Percentiles rank a stretch among this genome's conserved stretches.
Conservation (phyloP, 2,888 invertebrate genomes). For the Ornithoptera priamus region DNA sequence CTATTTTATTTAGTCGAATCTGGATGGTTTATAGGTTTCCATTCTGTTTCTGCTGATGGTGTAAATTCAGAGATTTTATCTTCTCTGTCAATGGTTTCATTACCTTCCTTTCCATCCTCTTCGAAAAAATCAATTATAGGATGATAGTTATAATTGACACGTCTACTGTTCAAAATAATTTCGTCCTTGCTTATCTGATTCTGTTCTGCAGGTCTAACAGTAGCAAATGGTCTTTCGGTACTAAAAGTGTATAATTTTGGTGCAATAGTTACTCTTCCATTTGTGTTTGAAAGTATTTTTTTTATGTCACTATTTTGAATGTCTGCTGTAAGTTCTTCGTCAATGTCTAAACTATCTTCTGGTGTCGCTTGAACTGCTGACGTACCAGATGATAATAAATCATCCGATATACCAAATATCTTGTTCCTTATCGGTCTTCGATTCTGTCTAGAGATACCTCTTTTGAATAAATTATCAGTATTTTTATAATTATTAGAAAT, state of each 20-base stretch:
- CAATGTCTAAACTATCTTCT: conserved; percentile 49
- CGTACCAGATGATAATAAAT: conserved; percentile 67
- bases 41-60: conserved; percentile 63
- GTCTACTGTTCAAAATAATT: conserved; percentile 59
- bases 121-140: conserved; percentile 91
- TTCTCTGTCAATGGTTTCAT: conserved; percentile 66
- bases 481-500: conserved; percentile 58
- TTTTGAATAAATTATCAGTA: conserved; percentile 59
- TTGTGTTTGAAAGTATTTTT: conserved; percentile 44
- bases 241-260: conserved; percentile 61
- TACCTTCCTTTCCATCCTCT: conserved; percentile 55
- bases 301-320: conserved; percentile 55
- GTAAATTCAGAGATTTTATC: conserved; percentile 53
- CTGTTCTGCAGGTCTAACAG: conserved; percentile 44
- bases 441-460: conserved; percentile 60
- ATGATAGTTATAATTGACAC: conserved; percentile 90
- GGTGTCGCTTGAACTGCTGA: conserved; percentile 61
- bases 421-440: conserved; percentile 72
- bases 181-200: conserved; percentile 45
- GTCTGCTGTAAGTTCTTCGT: conserved; percentile 62
- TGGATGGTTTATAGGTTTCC: conserved; percentile 72
- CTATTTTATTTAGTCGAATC: conserved; percentile 41
- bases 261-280: conserved; percentile 55
- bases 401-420: conserved; percentile 63
- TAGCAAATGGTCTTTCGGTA: conserved; percentile 47